These are phyloP conservation scores for Ridgeia piscesae DNA, from an alignment of 1,140 invertebrate species.

Conservation along the genomic window DNA sequence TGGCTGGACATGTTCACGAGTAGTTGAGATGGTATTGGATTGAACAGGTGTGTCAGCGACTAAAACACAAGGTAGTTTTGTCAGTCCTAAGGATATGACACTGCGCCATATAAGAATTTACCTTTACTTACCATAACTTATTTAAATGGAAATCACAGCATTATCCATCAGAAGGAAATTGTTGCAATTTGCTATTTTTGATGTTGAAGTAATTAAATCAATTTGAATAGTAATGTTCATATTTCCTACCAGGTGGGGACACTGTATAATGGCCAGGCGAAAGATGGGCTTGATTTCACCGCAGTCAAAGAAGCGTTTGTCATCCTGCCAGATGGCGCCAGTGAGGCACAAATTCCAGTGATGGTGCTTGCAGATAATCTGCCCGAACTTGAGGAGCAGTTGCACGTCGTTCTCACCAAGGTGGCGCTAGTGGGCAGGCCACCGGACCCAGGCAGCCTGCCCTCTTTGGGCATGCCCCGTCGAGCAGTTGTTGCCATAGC, in stretches of 20 bases:
- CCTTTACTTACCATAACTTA: no score
- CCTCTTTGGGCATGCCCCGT: conserved; percentile 38
- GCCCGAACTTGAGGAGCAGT: conserved; percentile 53
- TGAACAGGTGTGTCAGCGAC: no score
- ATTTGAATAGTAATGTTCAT: neutral
- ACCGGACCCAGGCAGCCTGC: conserved; percentile 36
- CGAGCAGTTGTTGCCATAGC: conserved; percentile 41
- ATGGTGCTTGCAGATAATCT: conserved; percentile 31
- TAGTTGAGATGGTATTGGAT: no score
- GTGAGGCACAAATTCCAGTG: conserved; percentile 40
- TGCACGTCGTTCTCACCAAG: conserved; percentile 38
- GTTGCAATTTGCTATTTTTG: neutral
- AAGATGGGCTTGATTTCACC: conserved; percentile 40
- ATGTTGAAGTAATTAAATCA: neutral
- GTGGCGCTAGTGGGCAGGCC: conserved; percentile 37
- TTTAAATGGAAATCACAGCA: no score
- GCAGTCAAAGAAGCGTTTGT: conserved; percentile 39
- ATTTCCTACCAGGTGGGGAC: neutral
- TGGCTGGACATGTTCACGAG: no score
- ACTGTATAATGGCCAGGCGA: conserved; percentile 2
- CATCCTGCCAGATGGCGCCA: conserved; percentile 40
- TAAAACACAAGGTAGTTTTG: no score
- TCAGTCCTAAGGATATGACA: no score
- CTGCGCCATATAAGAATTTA: no score
- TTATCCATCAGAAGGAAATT: no score